phyloP scores from a whole-genome alignment of 2,797 vertebrate species.

The Mormyrops boulengeri region DNA sequence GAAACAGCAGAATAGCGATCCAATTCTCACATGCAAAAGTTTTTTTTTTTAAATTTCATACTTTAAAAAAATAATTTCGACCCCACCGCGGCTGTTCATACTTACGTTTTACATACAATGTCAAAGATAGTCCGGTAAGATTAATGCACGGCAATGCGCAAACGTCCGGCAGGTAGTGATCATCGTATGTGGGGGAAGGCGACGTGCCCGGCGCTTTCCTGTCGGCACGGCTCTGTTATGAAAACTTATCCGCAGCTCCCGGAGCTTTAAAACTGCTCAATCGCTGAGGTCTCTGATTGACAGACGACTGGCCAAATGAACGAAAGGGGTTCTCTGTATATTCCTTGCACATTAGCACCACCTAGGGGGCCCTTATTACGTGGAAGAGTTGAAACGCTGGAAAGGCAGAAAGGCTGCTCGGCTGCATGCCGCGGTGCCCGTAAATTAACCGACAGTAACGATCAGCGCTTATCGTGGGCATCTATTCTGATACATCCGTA shows the following conservation, averaged over 20 bases:
- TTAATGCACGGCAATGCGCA: background rate
- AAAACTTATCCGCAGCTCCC: constrained; percentile 18
- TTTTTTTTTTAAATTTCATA: background rate
- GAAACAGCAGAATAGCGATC: background rate
- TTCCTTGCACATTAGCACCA: background rate
- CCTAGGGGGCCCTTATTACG: background rate
- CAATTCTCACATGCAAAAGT: background rate
- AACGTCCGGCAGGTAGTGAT: background rate
- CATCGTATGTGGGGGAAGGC: background rate
- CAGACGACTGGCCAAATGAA: constrained; percentile 19
- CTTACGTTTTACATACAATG: constrained; percentile 23
- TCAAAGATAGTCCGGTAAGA: background rate
- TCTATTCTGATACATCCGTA: background rate
- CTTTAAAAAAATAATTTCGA: background rate
- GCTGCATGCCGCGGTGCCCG: background rate
- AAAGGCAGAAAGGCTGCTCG: background rate
- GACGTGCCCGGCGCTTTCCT: background rate
- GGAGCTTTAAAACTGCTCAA: constrained; percentile 9
- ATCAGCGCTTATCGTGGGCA: background rate
- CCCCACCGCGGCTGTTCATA: background rate
- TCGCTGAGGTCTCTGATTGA: constrained; percentile 18
- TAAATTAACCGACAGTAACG: background rate
- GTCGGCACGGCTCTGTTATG: background rate
- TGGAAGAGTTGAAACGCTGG: background rate
- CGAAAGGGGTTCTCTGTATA: background rate